A percentile compares a stretch with the other conserved stretches of the same genome.
Conservation (phyloP, 1,140 invertebrate species). For the Solenopsis invicta region DNA sequence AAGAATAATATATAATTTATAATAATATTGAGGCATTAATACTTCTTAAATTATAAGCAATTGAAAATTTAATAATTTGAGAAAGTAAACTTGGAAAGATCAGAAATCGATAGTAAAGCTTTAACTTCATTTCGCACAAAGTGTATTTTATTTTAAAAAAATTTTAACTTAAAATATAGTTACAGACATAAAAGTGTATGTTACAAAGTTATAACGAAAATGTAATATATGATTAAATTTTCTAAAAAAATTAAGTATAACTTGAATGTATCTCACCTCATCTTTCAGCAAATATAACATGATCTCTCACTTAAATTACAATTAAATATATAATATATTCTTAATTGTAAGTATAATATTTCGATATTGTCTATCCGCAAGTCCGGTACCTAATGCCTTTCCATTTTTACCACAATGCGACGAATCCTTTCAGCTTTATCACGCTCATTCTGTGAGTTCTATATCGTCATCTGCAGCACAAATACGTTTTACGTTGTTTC, state of each 20-base stretch:
- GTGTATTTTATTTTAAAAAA: not conserved
- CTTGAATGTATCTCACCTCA: not conserved
- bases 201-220: not conserved
- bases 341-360: conserved; percentile 4
- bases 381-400: not conserved
- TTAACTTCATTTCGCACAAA: not conserved
- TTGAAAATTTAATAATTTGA: not conserved
- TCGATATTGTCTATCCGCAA: conserved; percentile 2
- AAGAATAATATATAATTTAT: too few species aligned
- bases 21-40: too few species aligned
- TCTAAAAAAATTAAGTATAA: not conserved
- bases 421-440: conserved; percentile 55
- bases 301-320: not conserved
- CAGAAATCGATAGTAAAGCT: not conserved
- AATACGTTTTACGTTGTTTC: conserved; percentile 57
- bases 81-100: not conserved
- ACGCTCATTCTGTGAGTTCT: conserved; percentile 40
- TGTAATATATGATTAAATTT: not conserved
- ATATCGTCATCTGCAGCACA: conserved; percentile 32
- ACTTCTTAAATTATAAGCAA: too few species aligned
- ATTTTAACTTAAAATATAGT: not conserved
- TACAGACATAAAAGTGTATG: not conserved
- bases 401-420: not conserved
- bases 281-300: not conserved
- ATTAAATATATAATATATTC: not conserved